Conservation (phyloP, 1,140 invertebrate genomes). For the Solen grandis region DNA sequence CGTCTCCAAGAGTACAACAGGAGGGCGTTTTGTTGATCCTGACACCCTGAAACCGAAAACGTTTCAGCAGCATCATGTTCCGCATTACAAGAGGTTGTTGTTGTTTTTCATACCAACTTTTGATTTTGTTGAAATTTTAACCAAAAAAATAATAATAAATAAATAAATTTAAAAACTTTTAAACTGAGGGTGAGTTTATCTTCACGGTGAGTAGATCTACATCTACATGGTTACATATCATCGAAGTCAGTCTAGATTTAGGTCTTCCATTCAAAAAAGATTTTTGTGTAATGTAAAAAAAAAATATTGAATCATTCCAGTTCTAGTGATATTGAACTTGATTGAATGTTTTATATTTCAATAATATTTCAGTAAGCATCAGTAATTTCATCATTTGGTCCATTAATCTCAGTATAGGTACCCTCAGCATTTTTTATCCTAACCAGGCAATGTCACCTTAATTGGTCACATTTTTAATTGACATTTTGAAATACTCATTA, state of each 20-base stretch:
- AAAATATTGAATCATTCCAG: too few relatives aligned
- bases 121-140: too few relatives aligned
- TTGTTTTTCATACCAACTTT: too few relatives aligned
- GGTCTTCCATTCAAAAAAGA: too few relatives aligned
- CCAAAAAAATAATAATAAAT: too few relatives aligned
- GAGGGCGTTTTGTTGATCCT: conserved; percentile 66
- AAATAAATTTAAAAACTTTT: not conserved
- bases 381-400: not conserved
- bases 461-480: not conserved
- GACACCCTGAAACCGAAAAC: conserved; percentile 57
- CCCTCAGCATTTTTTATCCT: not conserved
- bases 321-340: not conserved
- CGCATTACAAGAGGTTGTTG: conserved; percentile 58
- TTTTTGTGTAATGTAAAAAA: too few relatives aligned
- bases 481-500: not conserved
- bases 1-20: conserved; percentile 62
- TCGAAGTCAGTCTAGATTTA: too few relatives aligned
- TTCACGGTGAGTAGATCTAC: not conserved
- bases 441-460: not conserved
- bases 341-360: not conserved
- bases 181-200: not conserved
- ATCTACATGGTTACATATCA: too few relatives aligned
- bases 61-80: conserved; percentile 48
- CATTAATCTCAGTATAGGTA: not conserved
- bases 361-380: not conserved